A percentile compares a stretch with the other conserved stretches of the same genome.
Conservation (phyloP, 2,797 vertebrate genomes). For the Nannoperca obscura region DNA sequence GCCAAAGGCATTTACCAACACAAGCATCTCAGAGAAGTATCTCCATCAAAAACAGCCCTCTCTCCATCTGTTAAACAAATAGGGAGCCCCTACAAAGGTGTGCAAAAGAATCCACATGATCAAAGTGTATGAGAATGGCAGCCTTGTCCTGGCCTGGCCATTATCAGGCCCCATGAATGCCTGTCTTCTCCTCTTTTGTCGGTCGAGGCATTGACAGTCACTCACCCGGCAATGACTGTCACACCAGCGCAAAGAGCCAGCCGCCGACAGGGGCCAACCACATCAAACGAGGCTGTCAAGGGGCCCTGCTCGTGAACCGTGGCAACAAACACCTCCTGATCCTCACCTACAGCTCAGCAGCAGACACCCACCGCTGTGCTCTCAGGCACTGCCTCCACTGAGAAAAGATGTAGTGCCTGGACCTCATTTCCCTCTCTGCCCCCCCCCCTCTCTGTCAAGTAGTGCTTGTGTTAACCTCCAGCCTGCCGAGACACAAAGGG, state of each 20-base stretch:
- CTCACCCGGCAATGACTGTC: constrained; percentile 89
- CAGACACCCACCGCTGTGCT: constrained; percentile 83
- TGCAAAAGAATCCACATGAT: constrained; percentile 84
- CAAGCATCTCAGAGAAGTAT: constrained; percentile 71
- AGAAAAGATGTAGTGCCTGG: constrained; percentile 84
- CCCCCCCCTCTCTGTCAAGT: constrained; percentile 72
- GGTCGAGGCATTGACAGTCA: constrained; percentile 86
- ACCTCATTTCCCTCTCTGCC: constrained; percentile 76
- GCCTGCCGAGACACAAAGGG: constrained; percentile 79
- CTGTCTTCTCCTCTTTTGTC: constrained; percentile 88
- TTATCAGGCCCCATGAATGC: constrained; percentile 86
- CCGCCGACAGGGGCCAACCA: constrained; percentile 84
- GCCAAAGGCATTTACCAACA: constrained; percentile 72
- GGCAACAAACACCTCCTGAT: constrained; percentile 87
- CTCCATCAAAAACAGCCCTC: constrained; percentile 78
- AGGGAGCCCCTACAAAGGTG: constrained; percentile 84
- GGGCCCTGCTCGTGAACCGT: constrained; percentile 84
- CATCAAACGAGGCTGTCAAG: constrained; percentile 86
- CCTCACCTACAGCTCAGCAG: constrained; percentile 85
- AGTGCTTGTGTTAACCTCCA: constrained; percentile 83
- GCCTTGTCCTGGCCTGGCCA: constrained; percentile 83
- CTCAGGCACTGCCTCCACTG: constrained; percentile 80
- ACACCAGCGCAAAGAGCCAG: constrained; percentile 86
- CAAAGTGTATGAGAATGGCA: constrained; percentile 85
- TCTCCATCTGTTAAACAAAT: constrained; percentile 85